A percentile compares a stretch with the other conserved stretches of the same genome.
phyloP scores from a whole-genome alignment of 2,113 vertebrate species.

The Sciurus niger region DNA sequence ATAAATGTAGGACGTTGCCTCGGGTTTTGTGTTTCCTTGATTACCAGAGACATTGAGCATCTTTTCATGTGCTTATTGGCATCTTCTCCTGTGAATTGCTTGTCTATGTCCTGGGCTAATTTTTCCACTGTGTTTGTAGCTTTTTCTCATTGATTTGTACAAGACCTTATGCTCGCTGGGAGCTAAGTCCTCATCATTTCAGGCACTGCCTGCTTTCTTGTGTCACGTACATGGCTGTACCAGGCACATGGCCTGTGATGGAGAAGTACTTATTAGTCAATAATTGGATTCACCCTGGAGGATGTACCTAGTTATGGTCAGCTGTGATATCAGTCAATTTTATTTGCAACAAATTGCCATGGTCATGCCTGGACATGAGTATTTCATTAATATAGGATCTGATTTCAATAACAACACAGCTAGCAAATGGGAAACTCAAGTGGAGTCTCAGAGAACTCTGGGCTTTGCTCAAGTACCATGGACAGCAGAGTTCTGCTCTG shows the following conservation, averaged over 20 bases:
- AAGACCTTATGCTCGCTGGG: neutral
- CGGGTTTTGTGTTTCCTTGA: neutral
- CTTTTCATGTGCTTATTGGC: too few species aligned
- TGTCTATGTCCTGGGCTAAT: neutral
- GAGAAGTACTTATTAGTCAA: neutral
- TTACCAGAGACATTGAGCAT: neutral
- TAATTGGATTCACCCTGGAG: neutral
- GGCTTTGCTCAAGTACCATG: neutral
- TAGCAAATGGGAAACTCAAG: neutral
- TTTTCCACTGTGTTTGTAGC: neutral
- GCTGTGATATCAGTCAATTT: neutral
- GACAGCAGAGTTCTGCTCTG: neutral
- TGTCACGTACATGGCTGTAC: neutral
- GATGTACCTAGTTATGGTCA: neutral
- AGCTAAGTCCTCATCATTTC: neutral
- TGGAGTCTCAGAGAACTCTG: neutral
- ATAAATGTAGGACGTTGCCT: rapidly evolving
- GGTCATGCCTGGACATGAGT: neutral
- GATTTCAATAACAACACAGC: neutral
- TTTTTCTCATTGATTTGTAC: neutral
- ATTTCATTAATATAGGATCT: neutral
- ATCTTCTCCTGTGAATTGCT: neutral
- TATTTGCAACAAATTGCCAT: constrained; percentile 1
- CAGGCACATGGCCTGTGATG: neutral
- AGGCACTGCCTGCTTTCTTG: neutral